Evolutionary conservation across 2,888 invertebrate species (phyloP), one percentile per base, ranked within the genome.

Genomic region (Chloroclystis v-ata): DNA sequence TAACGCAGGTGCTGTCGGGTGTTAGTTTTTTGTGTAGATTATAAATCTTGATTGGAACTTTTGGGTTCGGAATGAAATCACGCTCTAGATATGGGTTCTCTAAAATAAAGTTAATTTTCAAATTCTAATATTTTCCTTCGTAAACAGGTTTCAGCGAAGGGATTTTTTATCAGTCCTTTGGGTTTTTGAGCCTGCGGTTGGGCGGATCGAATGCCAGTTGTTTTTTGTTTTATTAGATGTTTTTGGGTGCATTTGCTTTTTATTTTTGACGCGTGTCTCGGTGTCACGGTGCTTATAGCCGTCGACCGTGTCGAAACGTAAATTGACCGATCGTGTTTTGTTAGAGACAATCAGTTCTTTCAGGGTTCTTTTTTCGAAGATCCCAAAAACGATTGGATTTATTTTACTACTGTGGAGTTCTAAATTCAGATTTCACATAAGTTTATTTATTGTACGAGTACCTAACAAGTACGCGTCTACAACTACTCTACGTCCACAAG

Each of bases 251-350:
- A 64, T 67, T 67, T 66, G 28, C 37, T 46, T 69, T 71, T 70
- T 69, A 72, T 74, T 73, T 70, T 76, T 70, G 78, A 76, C 80
- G 75, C 80, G 79, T 81, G 81, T 78, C 80, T 62, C 58, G 56
- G 56, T 66, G 74, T 74, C 75, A 73, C 70, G 74, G 65, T 73
- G 69, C 72, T 77, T 76, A 65, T 71, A 61, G 59, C 58, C 57
- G 56, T 63, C 68, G 67, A 47, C 75, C 76, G 73, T 72, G 59
- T 68, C 77, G 70, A 75, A 80, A 63, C 71, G 69, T 73, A 74
- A 74, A 77, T 78, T 76, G 73, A 74, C 69, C 71, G 71, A 69
- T 72, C 75, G 68, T 68, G 72, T 37, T 69, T 71, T 66, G 67
- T 69, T 72, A 60, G 61, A 60, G 63, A 64, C 59, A 54, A 51